A percentile compares a stretch with the other conserved stretches of the same genome.
phyloP scores from a whole-genome alignment of 2,888 invertebrate species.

The Ichneumon xanthorius region DNA sequence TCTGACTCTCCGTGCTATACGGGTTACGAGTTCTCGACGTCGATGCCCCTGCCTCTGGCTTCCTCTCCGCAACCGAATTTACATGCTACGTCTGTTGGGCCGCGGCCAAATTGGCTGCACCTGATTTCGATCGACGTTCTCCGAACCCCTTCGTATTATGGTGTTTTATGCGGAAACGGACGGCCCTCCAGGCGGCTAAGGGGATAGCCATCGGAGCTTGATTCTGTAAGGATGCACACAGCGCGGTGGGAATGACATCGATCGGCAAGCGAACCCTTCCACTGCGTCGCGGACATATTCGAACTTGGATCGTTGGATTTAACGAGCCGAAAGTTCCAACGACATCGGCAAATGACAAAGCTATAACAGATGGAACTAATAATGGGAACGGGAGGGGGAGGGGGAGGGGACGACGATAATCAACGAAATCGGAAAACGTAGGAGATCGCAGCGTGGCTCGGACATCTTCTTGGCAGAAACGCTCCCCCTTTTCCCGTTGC shows the following conservation, averaged over 20 bases:
- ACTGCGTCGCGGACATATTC: conserved; percentile 30
- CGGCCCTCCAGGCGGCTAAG: neutral
- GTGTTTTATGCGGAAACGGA: conserved; percentile 75
- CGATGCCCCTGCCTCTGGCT: conserved; percentile 49
- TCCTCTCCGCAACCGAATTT: conserved; percentile 67
- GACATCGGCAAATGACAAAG: conserved; percentile 54
- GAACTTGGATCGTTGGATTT: conserved; percentile 79
- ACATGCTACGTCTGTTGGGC: conserved; percentile 79
- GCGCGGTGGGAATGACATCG: conserved; percentile 52
- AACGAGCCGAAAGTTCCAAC: conserved; percentile 78
- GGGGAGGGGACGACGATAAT: conserved; percentile 11
- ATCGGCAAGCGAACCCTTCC: conserved; percentile 33
- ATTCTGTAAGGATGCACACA: conserved; percentile 29
- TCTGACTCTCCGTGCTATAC: conserved; percentile 12
- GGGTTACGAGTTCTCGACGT: conserved; percentile 63
- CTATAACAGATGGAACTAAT: conserved; percentile 34
- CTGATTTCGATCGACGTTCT: conserved; percentile 80
- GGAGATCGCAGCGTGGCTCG: neutral
- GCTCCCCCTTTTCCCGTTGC: neutral
- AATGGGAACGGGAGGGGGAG: neutral
- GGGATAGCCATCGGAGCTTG: neutral
- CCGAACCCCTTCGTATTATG: conserved; percentile 70
- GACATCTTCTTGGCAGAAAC: conserved; percentile 39
- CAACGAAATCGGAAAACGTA: neutral
- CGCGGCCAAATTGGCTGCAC: conserved; percentile 80